Evolutionary conservation across 2,113 vertebrate species (phyloP).

Genomic region (Epinephelus moara): DNA sequence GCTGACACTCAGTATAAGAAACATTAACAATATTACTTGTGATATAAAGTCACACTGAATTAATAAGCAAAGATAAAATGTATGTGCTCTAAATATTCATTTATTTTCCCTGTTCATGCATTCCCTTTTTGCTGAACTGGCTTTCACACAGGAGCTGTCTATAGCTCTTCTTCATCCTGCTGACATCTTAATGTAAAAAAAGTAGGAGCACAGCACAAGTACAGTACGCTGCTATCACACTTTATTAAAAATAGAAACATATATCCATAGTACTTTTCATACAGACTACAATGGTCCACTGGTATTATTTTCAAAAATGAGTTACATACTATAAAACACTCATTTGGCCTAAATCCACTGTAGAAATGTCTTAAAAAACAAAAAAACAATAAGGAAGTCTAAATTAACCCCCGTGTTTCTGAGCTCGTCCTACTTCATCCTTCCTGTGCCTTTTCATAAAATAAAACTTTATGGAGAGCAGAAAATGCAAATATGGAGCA

Average conservation of each 20-base stretch:
- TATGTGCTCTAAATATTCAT: neutral
- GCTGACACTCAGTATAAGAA: neutral
- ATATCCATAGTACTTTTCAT: slow-evolving; percentile 83
- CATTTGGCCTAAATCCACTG: slow-evolving; percentile 81
- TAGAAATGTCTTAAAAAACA: slow-evolving; percentile 68
- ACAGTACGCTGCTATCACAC: slow-evolving; percentile 78
- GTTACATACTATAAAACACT: slow-evolving; percentile 79
- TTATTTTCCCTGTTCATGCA: neutral
- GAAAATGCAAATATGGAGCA: slow-evolving; percentile 44
- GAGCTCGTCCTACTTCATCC: slow-evolving; percentile 23
- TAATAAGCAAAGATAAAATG: neutral
- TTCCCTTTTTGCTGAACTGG: neutral
- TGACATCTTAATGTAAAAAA: slow-evolving; percentile 29
- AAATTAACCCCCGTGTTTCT: slow-evolving; percentile 23
- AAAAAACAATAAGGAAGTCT: slow-evolving; percentile 7
- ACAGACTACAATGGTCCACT: slow-evolving; percentile 84
- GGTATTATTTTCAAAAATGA: slow-evolving; percentile 74
- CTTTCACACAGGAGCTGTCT: neutral
- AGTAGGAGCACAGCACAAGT: slow-evolving; percentile 62
- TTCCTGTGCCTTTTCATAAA: slow-evolving; percentile 36
- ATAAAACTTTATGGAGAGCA: slow-evolving; percentile 48
- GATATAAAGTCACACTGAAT: neutral
- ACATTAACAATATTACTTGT: neutral
- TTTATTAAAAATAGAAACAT: slow-evolving; percentile 86
- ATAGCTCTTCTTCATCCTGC: neutral